These are phyloP conservation scores for Mya arenaria DNA, from an alignment of 1,140 invertebrate genomes.

Conservation along the genomic window DNA sequence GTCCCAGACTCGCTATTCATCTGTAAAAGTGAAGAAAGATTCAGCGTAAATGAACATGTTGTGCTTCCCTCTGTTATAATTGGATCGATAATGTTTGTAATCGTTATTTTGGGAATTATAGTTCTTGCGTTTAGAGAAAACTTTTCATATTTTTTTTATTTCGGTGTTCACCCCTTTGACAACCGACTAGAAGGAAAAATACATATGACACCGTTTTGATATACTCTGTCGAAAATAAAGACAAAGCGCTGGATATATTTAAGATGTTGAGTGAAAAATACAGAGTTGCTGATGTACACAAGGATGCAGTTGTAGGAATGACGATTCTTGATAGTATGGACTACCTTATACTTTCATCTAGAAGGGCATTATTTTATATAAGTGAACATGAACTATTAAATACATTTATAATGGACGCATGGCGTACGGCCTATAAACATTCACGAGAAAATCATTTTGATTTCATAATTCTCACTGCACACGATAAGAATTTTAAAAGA, in stretches of 20 bases:
- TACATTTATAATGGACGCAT: conserved; percentile 2
- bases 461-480: background rate
- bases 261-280: background rate
- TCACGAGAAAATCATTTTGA: background rate
- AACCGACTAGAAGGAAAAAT: background rate
- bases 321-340: background rate
- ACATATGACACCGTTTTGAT: background rate
- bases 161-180: conserved; percentile 17
- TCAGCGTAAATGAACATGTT: conserved; percentile 5
- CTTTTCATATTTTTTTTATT: background rate
- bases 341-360: background rate
- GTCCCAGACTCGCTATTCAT: background rate
- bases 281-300: background rate
- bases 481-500: background rate
- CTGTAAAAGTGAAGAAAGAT: background rate
- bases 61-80: background rate
- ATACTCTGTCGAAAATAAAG: background rate
- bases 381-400: background rate
- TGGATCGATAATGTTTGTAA: background rate
- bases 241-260: background rate
- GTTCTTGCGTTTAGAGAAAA: background rate
- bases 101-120: background rate
- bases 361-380: background rate
- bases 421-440: background rate
- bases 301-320: background rate